phyloP scores from a whole-genome alignment of 2,113 vertebrate species.

The Brachionichthys hirsutus region DNA sequence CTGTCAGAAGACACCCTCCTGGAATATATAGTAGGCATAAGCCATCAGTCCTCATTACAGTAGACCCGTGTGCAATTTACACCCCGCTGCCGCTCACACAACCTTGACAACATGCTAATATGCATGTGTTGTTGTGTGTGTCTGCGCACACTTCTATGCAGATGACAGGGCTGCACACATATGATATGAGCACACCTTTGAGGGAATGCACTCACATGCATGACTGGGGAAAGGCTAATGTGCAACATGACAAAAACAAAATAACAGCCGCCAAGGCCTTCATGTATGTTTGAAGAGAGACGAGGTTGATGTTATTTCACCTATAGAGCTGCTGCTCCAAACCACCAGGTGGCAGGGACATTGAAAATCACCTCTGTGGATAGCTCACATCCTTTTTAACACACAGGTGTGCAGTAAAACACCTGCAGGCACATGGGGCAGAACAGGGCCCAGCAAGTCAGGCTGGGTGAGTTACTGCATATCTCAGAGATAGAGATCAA shows the following conservation, averaged over 20 bases:
- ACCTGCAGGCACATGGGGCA: conserved; percentile 58
- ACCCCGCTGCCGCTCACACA: conserved; percentile 69
- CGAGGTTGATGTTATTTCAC: conserved; percentile 40
- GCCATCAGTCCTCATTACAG: conserved; percentile 80
- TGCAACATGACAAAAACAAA: conserved; percentile 69
- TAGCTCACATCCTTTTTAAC: conserved; percentile 38
- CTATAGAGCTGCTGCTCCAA: conserved; percentile 27
- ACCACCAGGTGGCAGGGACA: conserved; percentile 60
- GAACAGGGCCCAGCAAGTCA: conserved; percentile 72
- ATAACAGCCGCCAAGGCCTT: conserved; percentile 50
- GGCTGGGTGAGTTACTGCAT: conserved; percentile 68
- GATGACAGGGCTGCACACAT: conserved; percentile 72
- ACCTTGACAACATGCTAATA: conserved; percentile 74
- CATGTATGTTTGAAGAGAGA: conserved; percentile 48
- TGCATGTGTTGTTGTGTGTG: conserved; percentile 30
- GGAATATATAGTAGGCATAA: conserved; percentile 76
- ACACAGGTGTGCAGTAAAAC: conserved; percentile 69
- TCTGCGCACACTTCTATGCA: conserved; percentile 37
- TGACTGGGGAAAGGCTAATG: conserved; percentile 62
- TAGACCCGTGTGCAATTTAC: conserved; percentile 68
- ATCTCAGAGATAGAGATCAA: conserved; percentile 66
- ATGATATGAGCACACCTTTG: conserved; percentile 74
- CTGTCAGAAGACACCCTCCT: conserved; percentile 78
- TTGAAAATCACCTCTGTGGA: conserved; percentile 32
- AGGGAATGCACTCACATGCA: conserved; percentile 57